Evolutionary conservation across 1,140 invertebrate genomes (phyloP).

Genomic region (Leptoteleia sp.): DNA sequence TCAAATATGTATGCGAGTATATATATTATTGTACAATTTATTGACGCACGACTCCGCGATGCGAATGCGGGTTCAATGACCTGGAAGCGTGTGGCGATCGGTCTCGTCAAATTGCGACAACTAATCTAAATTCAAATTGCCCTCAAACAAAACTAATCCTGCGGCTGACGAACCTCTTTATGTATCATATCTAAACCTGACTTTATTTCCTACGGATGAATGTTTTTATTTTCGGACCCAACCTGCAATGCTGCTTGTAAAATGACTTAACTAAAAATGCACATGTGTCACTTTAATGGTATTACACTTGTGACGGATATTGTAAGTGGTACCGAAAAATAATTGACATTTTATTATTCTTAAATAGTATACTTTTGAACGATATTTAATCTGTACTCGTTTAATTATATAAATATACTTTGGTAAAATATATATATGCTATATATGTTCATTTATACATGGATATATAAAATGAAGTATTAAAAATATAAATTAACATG

Average conservation of each 20-base stretch:
- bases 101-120: slow-evolving; percentile 77
- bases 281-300: slow-evolving; percentile 32
- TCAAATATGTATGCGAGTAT: slow-evolving; percentile 5
- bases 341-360: too few relatives aligned
- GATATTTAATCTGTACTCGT: too few relatives aligned
- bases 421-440: too few relatives aligned
- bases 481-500: too few relatives aligned
- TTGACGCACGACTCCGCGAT: slow-evolving; percentile 17
- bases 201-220: slow-evolving; percentile 30
- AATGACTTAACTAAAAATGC: slow-evolving; percentile 26
- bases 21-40: slow-evolving; percentile 39
- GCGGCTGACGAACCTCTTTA: slow-evolving; percentile 63
- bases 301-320: slow-evolving; percentile 9
- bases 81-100: slow-evolving; percentile 70
- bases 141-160: slow-evolving; percentile 80
- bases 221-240: slow-evolving; percentile 13
- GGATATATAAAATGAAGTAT: too few relatives aligned
- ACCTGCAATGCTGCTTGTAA: neutral
- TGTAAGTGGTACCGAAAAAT: slow-evolving; percentile 9
- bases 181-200: slow-evolving; percentile 35
- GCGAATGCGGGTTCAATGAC: slow-evolving; percentile 34
- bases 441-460: too few relatives aligned
- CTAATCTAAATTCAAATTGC: slow-evolving; percentile 82
- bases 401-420: too few relatives aligned
- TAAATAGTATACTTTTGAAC: too few relatives aligned